These are phyloP conservation scores for Melanotus villosus DNA, from an alignment of 2,888 invertebrate species.

Conservation along the genomic window DNA sequence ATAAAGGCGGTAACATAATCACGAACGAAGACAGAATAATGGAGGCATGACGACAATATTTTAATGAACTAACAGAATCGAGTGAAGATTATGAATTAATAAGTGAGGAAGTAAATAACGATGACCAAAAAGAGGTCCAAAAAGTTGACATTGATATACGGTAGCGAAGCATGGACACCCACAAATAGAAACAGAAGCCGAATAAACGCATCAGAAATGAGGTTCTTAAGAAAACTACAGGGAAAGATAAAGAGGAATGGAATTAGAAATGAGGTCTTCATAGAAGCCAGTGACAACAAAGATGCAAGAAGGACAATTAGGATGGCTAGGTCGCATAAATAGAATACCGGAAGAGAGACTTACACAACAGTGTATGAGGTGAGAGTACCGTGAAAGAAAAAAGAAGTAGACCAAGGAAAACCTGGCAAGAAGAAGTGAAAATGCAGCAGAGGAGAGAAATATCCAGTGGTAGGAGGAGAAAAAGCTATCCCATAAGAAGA, in stretches of 20 bases:
- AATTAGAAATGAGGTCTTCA: slow-evolving; percentile 1
- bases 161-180: background rate
- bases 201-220: slow-evolving; percentile 1
- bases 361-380: background rate
- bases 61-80: too few relatives aligned
- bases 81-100: too few relatives aligned
- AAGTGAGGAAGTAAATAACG: too few relatives aligned
- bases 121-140: background rate
- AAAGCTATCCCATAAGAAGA: background rate
- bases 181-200: slow-evolving; percentile 1
- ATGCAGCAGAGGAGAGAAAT: background rate
- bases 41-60: too few relatives aligned
- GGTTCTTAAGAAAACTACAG: slow-evolving; percentile 1
- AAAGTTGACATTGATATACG: slow-evolving; percentile 1
- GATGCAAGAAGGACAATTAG: background rate
- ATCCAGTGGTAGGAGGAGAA: background rate
- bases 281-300: background rate
- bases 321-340: too few relatives aligned
- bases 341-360: background rate
- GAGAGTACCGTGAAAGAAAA: background rate
- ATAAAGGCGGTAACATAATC: too few relatives aligned
- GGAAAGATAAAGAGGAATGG: background rate
- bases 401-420: background rate
- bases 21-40: too few relatives aligned
- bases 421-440: slow-evolving; percentile 3